Evolutionary conservation across 1,140 invertebrate species (phyloP).

Genomic region (Zaprionus nigranus): DNA sequence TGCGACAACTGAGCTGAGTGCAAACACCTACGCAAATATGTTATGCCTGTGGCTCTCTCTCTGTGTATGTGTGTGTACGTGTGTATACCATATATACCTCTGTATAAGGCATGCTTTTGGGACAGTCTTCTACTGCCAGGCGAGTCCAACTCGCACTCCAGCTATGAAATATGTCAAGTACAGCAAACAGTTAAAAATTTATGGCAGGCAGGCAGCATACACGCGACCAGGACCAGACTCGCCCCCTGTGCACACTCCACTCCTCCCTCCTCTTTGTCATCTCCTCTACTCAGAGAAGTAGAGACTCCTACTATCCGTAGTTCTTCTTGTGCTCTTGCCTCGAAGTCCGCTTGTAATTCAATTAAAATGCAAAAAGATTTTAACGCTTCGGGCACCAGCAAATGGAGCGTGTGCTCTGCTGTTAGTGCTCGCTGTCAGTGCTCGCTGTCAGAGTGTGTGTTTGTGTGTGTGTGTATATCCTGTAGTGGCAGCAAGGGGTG

Average conservation of each 20-base stretch:
- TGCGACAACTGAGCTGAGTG: slow-evolving; percentile 34
- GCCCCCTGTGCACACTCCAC: slow-evolving; percentile 8
- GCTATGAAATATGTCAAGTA: slow-evolving; percentile 78
- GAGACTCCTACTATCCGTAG: not conserved
- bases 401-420: slow-evolving; percentile 58
- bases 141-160: slow-evolving; percentile 41
- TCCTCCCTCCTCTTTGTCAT: not conserved
- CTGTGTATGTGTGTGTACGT: not conserved
- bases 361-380: slow-evolving; percentile 74
- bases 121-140: slow-evolving; percentile 1
- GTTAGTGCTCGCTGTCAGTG: slow-evolving; percentile 34
- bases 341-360: slow-evolving; percentile 62
- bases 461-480: slow-evolving; percentile 21
- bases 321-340: not conserved
- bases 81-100: not conserved
- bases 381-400: slow-evolving; percentile 57
- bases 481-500: not conserved
- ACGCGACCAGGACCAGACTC: slow-evolving; percentile 61
- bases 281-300: not conserved
- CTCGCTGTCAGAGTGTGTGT: slow-evolving; percentile 36
- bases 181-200: slow-evolving; percentile 82
- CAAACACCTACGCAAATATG: slow-evolving; percentile 75
- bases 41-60: slow-evolving; percentile 8
- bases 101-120: slow-evolving; percentile 17
- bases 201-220: slow-evolving; percentile 60